Conservation (phyloP, 2,888 invertebrate species). For the Lasius platythorax region DNA sequence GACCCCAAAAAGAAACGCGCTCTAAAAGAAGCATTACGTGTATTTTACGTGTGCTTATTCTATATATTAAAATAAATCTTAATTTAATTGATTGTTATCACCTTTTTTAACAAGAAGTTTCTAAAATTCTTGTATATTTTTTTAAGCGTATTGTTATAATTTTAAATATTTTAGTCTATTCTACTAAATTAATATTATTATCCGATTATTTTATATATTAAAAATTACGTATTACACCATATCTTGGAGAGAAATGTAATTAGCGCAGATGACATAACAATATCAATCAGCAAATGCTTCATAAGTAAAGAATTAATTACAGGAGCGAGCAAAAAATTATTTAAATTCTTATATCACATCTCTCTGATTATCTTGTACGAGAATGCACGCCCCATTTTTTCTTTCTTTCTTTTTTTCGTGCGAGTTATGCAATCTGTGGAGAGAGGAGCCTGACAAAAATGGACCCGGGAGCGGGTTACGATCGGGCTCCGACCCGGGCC, state of each 20-base stretch:
- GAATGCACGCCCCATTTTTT: slow-evolving; percentile 9
- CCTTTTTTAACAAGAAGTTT: background rate
- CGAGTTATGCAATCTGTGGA: slow-evolving; percentile 6
- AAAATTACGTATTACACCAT: background rate
- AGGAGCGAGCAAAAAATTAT: background rate
- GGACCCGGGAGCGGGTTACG: slow-evolving; percentile 43
- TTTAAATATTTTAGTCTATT: background rate
- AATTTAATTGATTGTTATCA: background rate
- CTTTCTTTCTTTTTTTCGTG: background rate
- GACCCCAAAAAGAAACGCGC: background rate
- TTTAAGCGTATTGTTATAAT: background rate
- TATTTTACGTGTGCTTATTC: background rate
- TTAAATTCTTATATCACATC: background rate
- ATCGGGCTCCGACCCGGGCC: slow-evolving; percentile 72
- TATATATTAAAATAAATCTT: background rate
- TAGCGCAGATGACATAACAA: background rate
- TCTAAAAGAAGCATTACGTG: background rate
- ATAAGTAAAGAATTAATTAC: slow-evolving; percentile 1
- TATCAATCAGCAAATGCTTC: background rate
- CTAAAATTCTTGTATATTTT: background rate
- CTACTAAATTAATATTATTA: background rate
- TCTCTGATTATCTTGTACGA: background rate
- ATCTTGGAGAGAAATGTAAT: background rate
- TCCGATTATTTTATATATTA: background rate
- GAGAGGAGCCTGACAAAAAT: slow-evolving; percentile 34